Percentiles rank a stretch among this genome's conserved stretches.
Conservation (phyloP, 1,140 invertebrate genomes). For the Saccostrea cuccullata region DNA sequence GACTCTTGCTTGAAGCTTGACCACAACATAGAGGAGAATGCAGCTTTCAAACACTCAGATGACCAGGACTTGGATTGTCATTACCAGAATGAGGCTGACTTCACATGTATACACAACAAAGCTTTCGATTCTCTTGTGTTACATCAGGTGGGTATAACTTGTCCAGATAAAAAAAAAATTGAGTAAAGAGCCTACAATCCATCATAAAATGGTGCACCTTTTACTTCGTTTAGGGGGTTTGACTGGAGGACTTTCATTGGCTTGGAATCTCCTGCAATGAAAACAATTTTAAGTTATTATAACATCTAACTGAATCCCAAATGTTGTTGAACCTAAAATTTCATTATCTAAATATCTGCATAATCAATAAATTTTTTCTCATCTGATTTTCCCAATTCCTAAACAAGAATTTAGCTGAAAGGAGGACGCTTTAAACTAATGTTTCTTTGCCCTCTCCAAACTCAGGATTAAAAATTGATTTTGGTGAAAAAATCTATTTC, state of each 20-base stretch:
- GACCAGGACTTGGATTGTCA: conserved; percentile 12
- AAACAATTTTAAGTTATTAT: too few species aligned
- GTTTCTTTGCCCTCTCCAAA: too few species aligned
- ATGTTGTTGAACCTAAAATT: too few species aligned
- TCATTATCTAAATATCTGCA: too few species aligned
- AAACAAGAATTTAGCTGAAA: too few species aligned
- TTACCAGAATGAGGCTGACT: conserved; percentile 10
- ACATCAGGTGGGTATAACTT: neutral
- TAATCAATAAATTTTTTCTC: too few species aligned
- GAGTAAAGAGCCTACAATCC: neutral
- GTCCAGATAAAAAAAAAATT: conserved; percentile 2
- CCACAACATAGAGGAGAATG: conserved; percentile 28
- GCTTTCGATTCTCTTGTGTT: neutral
- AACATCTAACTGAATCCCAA: neutral
- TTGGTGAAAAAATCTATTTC: too few species aligned
- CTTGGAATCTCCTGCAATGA: conserved; percentile 86
- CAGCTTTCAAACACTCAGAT: conserved; percentile 27
- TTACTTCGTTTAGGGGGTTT: conserved; percentile 79
- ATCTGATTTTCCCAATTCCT: too few species aligned
- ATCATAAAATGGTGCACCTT: conserved; percentile 36
- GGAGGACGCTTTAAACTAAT: too few species aligned
- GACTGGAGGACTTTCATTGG: conserved; percentile 89
- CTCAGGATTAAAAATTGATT: too few species aligned
- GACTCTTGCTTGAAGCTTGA: conserved; percentile 30
- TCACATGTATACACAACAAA: conserved; percentile 17